Conservation (phyloP, 2,888 invertebrate genomes). For the Drosophila kanekoi region DNA sequence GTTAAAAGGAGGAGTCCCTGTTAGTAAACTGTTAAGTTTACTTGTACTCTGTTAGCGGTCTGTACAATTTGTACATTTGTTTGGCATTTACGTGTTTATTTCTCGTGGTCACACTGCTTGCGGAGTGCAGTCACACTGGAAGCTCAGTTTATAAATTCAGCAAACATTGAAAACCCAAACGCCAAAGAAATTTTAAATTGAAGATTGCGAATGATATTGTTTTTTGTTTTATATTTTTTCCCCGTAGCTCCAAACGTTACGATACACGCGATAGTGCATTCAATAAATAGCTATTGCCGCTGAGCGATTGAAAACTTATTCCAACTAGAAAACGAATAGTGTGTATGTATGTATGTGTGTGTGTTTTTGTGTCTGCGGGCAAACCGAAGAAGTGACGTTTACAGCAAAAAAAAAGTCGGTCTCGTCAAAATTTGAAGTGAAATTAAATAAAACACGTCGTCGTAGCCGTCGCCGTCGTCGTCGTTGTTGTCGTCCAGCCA, state of each 20-base stretch:
- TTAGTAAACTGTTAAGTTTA: constrained; percentile 7
- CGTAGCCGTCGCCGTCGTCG: constrained; percentile 20
- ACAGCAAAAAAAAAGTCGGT: constrained; percentile 62
- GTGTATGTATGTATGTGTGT: constrained; percentile 22
- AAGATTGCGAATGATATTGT: constrained; percentile 40
- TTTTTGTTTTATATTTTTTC: constrained; percentile 54
- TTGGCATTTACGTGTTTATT: constrained; percentile 4
- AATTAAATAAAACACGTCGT: constrained; percentile 36
- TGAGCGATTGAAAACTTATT: constrained; percentile 26
- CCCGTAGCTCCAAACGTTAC: constrained; percentile 13
- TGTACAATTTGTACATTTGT: background rate
- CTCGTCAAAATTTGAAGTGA: constrained; percentile 63
- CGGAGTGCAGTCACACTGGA: constrained; percentile 52
- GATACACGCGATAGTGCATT: constrained; percentile 25
- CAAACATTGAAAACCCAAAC: constrained; percentile 50
- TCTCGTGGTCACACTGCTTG: constrained; percentile 32
- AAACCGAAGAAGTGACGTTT: constrained; percentile 70
- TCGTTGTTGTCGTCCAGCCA: constrained; percentile 23
- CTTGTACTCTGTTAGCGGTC: background rate
- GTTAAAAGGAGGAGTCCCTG: background rate
- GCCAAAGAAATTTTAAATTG: constrained; percentile 36
- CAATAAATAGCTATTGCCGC: constrained; percentile 28
- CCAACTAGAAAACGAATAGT: constrained; percentile 44
- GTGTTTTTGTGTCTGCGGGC: constrained; percentile 47
- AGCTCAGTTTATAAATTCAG: constrained; percentile 61